Evolutionary conservation across 1,140 invertebrate species (phyloP).

Genomic region (Heliconius hermathena): DNA sequence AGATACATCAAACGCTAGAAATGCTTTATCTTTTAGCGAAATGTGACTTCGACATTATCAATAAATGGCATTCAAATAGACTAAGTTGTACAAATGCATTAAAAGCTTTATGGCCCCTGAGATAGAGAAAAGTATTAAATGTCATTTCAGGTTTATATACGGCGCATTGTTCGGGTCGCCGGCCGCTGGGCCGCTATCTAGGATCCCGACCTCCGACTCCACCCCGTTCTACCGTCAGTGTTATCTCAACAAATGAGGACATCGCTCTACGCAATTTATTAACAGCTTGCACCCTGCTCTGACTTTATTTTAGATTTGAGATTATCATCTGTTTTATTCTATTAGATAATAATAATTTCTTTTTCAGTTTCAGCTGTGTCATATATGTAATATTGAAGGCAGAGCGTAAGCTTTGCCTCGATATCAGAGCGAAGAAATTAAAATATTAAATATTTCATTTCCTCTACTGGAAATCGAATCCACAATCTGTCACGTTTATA

Average conservation of each 20-base stretch:
- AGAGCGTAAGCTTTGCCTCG: too few relatives aligned
- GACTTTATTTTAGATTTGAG: background rate
- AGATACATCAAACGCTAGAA: slow-evolving; percentile 50
- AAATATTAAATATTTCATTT: too few relatives aligned
- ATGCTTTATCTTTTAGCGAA: slow-evolving; percentile 45
- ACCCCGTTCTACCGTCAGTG: slow-evolving; percentile 62
- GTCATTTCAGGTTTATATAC: slow-evolving; percentile 21
- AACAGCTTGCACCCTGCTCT: slow-evolving; percentile 31
- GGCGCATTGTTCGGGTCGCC: slow-evolving; percentile 40
- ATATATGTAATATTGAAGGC: too few relatives aligned
- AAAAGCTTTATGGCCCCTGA: slow-evolving; percentile 35
- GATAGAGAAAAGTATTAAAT: slow-evolving; percentile 25
- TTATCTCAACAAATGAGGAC: slow-evolving; percentile 75
- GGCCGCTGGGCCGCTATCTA: slow-evolving; percentile 66
- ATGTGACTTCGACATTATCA: slow-evolving; percentile 44
- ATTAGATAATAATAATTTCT: too few relatives aligned
- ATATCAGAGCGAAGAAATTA: too few relatives aligned
- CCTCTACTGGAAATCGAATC: too few relatives aligned
- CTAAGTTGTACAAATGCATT: slow-evolving; percentile 30
- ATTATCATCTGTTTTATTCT: background rate
- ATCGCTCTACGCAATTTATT: slow-evolving; percentile 55
- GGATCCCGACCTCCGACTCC: slow-evolving; percentile 62
- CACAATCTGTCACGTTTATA: too few relatives aligned
- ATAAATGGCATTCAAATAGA: slow-evolving; percentile 35
- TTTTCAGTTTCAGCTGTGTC: too few relatives aligned